phyloP scores from a whole-genome alignment of 1,140 invertebrate genomes.

The Notospermus geniculatus region DNA sequence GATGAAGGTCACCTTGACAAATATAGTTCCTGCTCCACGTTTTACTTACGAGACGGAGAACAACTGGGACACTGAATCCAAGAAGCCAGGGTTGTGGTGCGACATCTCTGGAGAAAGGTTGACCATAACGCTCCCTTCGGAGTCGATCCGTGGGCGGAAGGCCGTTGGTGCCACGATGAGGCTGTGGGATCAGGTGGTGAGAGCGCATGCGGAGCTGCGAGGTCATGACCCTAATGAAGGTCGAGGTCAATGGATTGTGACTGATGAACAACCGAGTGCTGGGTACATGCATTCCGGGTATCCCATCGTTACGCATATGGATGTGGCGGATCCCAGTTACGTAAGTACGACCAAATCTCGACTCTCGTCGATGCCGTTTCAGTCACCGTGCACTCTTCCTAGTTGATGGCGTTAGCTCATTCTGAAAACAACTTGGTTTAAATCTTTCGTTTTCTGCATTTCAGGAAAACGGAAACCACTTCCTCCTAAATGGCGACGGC shows the following conservation, averaged over 20 bases:
- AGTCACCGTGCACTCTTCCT: too few species aligned
- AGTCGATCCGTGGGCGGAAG: slow-evolving; percentile 19
- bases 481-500: slow-evolving; percentile 19
- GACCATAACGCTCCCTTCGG: slow-evolving; percentile 28
- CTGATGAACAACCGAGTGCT: slow-evolving; percentile 26
- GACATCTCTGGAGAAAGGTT: slow-evolving; percentile 29
- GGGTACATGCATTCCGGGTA: slow-evolving; percentile 36
- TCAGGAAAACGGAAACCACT: background rate
- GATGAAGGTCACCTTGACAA: background rate
- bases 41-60: background rate
- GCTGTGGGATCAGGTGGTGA: slow-evolving; percentile 26
- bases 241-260: slow-evolving; percentile 27
- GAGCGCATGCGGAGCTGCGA: slow-evolving; percentile 23
- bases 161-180: slow-evolving; percentile 20
- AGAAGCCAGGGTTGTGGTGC: slow-evolving; percentile 29
- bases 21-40: background rate
- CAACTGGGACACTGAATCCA: background rate
- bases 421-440: background rate
- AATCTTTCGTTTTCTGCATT: background rate
- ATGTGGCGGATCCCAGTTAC: slow-evolving; percentile 23
- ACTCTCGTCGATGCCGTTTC: too few species aligned
- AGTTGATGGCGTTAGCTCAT: too few species aligned
- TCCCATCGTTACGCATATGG: slow-evolving; percentile 32
- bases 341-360: background rate
- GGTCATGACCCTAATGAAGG: slow-evolving; percentile 17